phyloP scores from a whole-genome alignment of 2,888 invertebrate species.

The Chymomyza amoena region DNA sequence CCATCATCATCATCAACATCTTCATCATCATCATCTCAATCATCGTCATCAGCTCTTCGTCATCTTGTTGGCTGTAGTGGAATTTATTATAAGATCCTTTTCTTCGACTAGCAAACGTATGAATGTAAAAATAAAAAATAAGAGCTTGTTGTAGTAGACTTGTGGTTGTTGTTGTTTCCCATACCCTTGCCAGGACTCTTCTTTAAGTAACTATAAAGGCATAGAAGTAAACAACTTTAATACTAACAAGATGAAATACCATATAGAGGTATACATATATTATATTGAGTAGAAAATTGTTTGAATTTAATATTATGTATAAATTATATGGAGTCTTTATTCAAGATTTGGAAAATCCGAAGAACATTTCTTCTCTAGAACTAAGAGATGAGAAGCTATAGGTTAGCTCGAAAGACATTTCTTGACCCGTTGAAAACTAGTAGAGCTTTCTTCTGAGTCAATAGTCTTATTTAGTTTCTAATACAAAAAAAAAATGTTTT shows the following conservation, averaged over 20 bases:
- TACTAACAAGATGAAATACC: not conserved
- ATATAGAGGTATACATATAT: too few relatives aligned
- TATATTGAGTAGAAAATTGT: not conserved
- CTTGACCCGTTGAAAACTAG: too few relatives aligned
- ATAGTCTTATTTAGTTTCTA: too few relatives aligned
- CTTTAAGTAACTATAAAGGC: not conserved
- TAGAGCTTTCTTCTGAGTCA: too few relatives aligned
- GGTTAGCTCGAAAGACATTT: too few relatives aligned
- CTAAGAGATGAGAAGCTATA: too few relatives aligned
- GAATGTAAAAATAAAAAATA: slow-evolving; percentile 44
- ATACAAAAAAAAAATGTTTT: too few relatives aligned
- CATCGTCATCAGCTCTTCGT: slow-evolving; percentile 39
- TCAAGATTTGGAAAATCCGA: too few relatives aligned
- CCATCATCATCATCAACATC: not conserved
- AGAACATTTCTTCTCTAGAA: too few relatives aligned
- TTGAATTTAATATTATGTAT: too few relatives aligned
- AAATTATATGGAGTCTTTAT: too few relatives aligned
- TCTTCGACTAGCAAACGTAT: slow-evolving; percentile 30
- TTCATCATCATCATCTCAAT: not conserved
- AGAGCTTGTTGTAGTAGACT: slow-evolving; percentile 28
- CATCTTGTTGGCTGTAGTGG: slow-evolving; percentile 65
- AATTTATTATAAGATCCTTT: slow-evolving; percentile 70
- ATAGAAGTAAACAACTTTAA: not conserved
- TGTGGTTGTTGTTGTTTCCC: slow-evolving; percentile 31
- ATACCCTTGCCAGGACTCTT: not conserved